These are phyloP conservation scores for Synanthedon tipuliformis DNA, from an alignment of 2,888 invertebrate genomes.

Conservation along the genomic window DNA sequence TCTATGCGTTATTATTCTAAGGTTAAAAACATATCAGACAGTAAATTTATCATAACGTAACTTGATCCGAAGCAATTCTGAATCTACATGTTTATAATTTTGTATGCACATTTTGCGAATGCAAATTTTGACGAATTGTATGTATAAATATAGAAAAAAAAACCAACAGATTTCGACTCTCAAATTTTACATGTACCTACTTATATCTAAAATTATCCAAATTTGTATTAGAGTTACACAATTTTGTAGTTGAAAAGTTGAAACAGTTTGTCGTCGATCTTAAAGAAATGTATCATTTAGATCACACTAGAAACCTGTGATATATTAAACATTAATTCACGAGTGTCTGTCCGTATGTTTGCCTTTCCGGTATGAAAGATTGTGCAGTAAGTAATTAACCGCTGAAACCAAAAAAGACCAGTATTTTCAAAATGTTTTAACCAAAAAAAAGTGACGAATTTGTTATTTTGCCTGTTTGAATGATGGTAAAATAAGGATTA, in stretches of 20 bases:
- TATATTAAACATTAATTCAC: conserved; percentile 47
- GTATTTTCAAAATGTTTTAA: conserved; percentile 55
- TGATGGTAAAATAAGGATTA: conserved; percentile 17
- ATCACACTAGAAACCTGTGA: conserved; percentile 65
- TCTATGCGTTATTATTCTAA: too few species aligned
- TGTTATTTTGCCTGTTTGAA: conserved; percentile 30
- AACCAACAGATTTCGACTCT: too few species aligned
- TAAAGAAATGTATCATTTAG: conserved; percentile 47
- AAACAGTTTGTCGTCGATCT: conserved; percentile 20
- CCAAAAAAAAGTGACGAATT: conserved; percentile 34
- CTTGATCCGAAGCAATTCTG: neutral
- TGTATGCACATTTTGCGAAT: conserved; percentile 9
- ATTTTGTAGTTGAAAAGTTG: conserved; percentile 21
- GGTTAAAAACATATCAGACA: conserved; percentile 1
- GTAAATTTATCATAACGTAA: neutral
- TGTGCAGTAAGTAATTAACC: conserved; percentile 4
- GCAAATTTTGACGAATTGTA: conserved; percentile 17
- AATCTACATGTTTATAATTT: conserved; percentile 7
- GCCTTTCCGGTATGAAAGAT: conserved; percentile 34
- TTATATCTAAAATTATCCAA: conserved; percentile 12
- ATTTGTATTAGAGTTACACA: conserved; percentile 16
- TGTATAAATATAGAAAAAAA: too few species aligned
- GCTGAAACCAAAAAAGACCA: conserved; percentile 53
- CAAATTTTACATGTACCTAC: too few species aligned
- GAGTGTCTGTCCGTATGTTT: conserved; percentile 54